Evolutionary conservation across 2,113 vertebrate species (phyloP), one percentile per base, ranked within the genome.

Genomic region (Anser brachyrhynchus): DNA sequence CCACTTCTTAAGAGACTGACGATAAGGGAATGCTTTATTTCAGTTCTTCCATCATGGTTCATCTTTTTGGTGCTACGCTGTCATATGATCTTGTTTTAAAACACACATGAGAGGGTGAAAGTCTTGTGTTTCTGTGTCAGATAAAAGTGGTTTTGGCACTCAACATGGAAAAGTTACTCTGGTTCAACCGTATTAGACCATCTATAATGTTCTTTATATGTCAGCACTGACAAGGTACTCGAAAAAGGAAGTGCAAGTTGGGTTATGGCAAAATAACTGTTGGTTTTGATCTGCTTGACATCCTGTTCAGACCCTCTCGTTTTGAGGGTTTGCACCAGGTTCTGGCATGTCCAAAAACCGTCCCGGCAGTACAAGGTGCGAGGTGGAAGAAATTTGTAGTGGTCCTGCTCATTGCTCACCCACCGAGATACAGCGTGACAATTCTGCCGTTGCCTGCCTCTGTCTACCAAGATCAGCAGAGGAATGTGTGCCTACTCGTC

Each of bases 401-500:
- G 0, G 0, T 17, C 6, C 12, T 5, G 21, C 35, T 82, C 6
- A 69, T 91, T 49, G 78, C 22, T 57, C 33, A 8, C 31, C 23
- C 26, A 5, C 44, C 6, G 43, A 73, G n/a, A 61, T 46, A 15
- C 14, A 19, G 67, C 71, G 33, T 28, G n/a, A 31, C 17, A 65
- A 0, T 37, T 79, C 29, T 59, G 41, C 31, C 26, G 20, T 79
- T 0, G 1, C 31, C 84, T n/a, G 20, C 18, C 19, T 78, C 20
- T 94, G 59, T 11, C 64, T 81, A 1, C 33, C 22, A 72, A 52
- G 21, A 57, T 55, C 41, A 46, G 23, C 22, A 31, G n/a, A 71
- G 77, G 33, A 55, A 17, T 19, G 16, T 0, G 2, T 58, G 10
- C 31, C 46, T 19, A 1, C 35, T 75, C 52, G 51, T 21, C 49